Percentiles rank a stretch among this genome's conserved stretches.
Evolutionary conservation across 2,888 invertebrate genomes (phyloP).

Genomic region (Venusia cambrica): DNA sequence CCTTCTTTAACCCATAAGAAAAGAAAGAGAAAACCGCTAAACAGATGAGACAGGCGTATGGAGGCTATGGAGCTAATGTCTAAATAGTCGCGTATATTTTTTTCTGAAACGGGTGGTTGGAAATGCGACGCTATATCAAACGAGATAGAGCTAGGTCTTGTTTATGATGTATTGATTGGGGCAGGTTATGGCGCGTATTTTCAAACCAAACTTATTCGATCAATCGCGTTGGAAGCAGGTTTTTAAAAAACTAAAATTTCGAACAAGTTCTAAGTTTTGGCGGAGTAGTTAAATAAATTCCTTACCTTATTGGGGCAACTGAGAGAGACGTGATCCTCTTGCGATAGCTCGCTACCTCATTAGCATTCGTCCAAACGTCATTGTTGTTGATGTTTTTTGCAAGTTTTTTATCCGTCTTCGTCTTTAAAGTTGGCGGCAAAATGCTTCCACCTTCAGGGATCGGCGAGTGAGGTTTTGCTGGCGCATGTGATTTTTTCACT

Average conservation of each 20-base stretch:
- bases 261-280: too few relatives aligned
- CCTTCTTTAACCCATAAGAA: constrained; percentile 31
- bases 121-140: constrained; percentile 26
- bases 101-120: constrained; percentile 21
- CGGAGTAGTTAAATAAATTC: constrained; percentile 11
- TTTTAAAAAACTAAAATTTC: too few relatives aligned
- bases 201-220: constrained; percentile 39
- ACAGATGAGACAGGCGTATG: constrained; percentile 38
- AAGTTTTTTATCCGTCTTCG: constrained; percentile 53
- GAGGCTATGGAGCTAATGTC: constrained; percentile 35
- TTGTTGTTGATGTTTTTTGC: constrained; percentile 73
- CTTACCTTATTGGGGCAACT: constrained; percentile 50
- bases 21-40: constrained; percentile 27
- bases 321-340: constrained; percentile 45
- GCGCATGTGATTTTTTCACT: constrained; percentile 58
- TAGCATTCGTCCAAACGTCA: constrained; percentile 63
- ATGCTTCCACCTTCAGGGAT: constrained; percentile 39
- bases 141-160: constrained; percentile 21
- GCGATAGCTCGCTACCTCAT: constrained; percentile 44
- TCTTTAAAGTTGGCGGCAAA: constrained; percentile 62
- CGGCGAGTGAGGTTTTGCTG: constrained; percentile 42
- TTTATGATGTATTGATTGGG: constrained; percentile 5
- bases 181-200: constrained; percentile 38
- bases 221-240: too few relatives aligned
- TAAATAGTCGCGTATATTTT: constrained; percentile 44